Base-by-base conservation (phyloP, 2,888 invertebrate species). In the Drosophila recens region DNA sequence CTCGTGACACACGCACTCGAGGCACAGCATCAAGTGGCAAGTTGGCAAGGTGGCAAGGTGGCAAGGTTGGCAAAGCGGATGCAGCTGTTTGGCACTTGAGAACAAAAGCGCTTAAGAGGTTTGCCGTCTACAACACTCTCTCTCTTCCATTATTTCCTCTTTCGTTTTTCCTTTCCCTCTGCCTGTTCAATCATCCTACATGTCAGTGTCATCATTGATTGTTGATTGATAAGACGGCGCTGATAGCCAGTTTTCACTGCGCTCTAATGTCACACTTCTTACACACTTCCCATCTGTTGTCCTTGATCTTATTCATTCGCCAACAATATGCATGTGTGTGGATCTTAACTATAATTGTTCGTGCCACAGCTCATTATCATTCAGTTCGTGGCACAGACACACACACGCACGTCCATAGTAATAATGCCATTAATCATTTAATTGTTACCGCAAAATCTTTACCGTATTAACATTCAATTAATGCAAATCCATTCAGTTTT, bases 401-500 rank as follows among this genome's bases (percentile, higher is more conserved):
- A 42, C 15, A 54, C 42, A 42, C 15, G n/a, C n/a, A 17, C n/a
- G 30, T 6, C 10, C 15, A 46, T 8, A 4, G 57, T 46, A 52
- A 27, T 49, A 67, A 52, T 72, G 53, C 49, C 69, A 83, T 80
- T 87, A 84, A 85, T 89, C 85, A 89, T 87, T 87, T 79, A 80
- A 76, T 81, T 87, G 72, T 87, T 38, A 66, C 84, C 81, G 51
- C 84, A 67, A 74, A 80, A 74, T 72, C 79, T 67, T 58, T 52
- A 59, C 52, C 81, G 56, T 73, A 83, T 89, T 84, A 80, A 87
- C 84, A 84, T 83, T 89, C 84, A 89, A 85, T 89, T 89, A 89
- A 83, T 80, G 70, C 66, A 71, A 70, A 75, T 72, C 64, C 54
- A 66, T 71, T 59, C 57, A 54, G 52, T 54, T 51, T 74, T 69